Conservation (phyloP, 2,888 invertebrate genomes). For the Drosophila lutescens region DNA sequence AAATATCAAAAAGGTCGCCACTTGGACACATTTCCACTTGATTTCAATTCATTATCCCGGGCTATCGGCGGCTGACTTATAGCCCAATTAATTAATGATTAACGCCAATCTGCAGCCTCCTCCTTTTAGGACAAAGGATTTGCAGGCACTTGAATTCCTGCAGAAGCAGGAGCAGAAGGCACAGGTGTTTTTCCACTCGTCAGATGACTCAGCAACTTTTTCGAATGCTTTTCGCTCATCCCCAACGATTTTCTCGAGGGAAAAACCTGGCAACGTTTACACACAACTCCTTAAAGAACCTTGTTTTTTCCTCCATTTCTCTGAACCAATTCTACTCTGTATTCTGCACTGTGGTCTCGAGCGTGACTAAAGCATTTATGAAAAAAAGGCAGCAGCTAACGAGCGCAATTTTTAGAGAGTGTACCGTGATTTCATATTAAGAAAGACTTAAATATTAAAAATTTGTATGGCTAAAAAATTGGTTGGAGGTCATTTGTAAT, state of each 20-base stretch:
- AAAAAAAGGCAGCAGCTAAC: constrained; percentile 67
- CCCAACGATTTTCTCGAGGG: constrained; percentile 38
- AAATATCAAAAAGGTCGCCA: neutral
- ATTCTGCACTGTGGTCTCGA: constrained; percentile 37
- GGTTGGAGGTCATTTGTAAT: no score
- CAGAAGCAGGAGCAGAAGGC: constrained; percentile 8
- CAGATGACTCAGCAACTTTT: constrained; percentile 70
- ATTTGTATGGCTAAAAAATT: no score
- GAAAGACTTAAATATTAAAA: no score
- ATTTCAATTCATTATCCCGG: constrained; percentile 1
- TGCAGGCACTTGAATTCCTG: constrained; percentile 58
- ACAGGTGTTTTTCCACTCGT: constrained; percentile 51
- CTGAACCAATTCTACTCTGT: constrained; percentile 10
- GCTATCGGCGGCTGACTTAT: constrained; percentile 21
- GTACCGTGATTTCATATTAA: constrained; percentile 3
- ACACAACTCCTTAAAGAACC: constrained; percentile 37
- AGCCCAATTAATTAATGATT: constrained; percentile 73
- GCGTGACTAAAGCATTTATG: constrained; percentile 76
- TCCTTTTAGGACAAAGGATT: constrained; percentile 12
- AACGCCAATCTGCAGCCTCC: constrained; percentile 64
- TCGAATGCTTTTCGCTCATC: constrained; percentile 21
- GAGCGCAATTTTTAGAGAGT: constrained; percentile 47
- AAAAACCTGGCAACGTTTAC: constrained; percentile 40
- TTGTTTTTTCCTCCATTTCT: constrained; percentile 55
- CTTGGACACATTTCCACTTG: neutral